Base-by-base conservation (phyloP, 2,113 vertebrate species). In the Vidua macroura region DNA sequence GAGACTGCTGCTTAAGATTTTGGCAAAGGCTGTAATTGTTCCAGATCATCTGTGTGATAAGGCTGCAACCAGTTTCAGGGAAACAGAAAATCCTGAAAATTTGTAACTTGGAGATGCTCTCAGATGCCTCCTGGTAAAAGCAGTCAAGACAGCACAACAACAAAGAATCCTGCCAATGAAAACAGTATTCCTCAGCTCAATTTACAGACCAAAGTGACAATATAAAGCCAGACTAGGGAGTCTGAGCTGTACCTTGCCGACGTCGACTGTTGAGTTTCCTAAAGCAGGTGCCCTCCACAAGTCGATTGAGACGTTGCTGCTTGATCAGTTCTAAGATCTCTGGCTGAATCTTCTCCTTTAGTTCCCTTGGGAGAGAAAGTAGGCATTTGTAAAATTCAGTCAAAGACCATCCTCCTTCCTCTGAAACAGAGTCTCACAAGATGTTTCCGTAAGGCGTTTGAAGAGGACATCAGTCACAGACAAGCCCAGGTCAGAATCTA, bases 301-400 rank as follows among this genome's bases (percentile, higher is more conserved):
- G 98, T 60, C 99, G 98, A 97, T 99, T 99, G 88, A 99, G 99
- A 92, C 99, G 98, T 94, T 99, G 99, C 91, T 99, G 99, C 95
- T 99, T 99, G 97, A 99, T 99, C 96, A 99, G 97, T 98, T 99
- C 99, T 98, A 99, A 98, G 97, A 99, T 99, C 98, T 99, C 99
- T 2, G 99, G 99, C 96, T 99, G 99, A 96, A 99, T 99, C 98
- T 99, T 99, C 98, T 99, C 99, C 95, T 99, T 98, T 86, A 99
- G 98, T 97, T 99, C 99, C 98, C 99, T 99, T 96, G 52, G 59
- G 82, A 94, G 33, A 94, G 37, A 82, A 95, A 95, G 51, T 3
- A 95, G 24, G n/a, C 19, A 89, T 11, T 55, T 88, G 77, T 95
- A 78, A 97, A 56, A 86, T 41, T 74, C 43, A 83, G 33, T 63